These are phyloP conservation scores for Ischnura elegans DNA, from an alignment of 2,888 invertebrate species.

Conservation along the genomic window DNA sequence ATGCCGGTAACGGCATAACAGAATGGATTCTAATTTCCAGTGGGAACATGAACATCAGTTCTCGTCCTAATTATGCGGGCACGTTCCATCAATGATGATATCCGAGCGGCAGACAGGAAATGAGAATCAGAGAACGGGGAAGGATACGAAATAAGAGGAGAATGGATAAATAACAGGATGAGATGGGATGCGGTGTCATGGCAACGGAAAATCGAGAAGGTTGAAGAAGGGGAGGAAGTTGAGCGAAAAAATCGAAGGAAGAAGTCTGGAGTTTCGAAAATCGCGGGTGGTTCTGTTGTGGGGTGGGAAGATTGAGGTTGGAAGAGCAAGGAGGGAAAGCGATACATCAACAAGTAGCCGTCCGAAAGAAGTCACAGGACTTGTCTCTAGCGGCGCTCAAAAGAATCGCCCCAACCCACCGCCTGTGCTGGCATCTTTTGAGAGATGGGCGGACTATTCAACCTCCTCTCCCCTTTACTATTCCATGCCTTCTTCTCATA, in stretches of 20 bases:
- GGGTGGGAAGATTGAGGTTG: neutral
- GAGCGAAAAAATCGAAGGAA: neutral
- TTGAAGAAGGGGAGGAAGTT: neutral
- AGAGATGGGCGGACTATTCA: too few relatives aligned
- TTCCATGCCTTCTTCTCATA: too few relatives aligned
- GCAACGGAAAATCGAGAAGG: neutral
- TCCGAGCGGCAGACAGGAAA: too few relatives aligned
- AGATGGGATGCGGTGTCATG: neutral
- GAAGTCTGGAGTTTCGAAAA: neutral
- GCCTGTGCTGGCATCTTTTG: too few relatives aligned
- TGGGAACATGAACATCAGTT: too few relatives aligned
- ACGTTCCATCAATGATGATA: too few relatives aligned
- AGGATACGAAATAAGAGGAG: neutral
- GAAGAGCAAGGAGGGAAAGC: neutral
- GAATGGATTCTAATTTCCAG: too few relatives aligned
- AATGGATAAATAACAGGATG: neutral
- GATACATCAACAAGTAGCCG: slow-evolving; percentile 50
- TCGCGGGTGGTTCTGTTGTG: neutral
- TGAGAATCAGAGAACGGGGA: neutral
- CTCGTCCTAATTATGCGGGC: too few relatives aligned
- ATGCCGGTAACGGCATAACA: too few relatives aligned
- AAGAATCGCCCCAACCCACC: too few relatives aligned
- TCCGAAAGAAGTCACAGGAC: neutral
- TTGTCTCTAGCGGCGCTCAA: neutral
- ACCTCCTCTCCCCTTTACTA: too few relatives aligned